A percentile compares a stretch with the other conserved stretches of the same genome.
phyloP scores from a whole-genome alignment of 2,888 invertebrate genomes.

The Caenorhabditis sp. region DNA sequence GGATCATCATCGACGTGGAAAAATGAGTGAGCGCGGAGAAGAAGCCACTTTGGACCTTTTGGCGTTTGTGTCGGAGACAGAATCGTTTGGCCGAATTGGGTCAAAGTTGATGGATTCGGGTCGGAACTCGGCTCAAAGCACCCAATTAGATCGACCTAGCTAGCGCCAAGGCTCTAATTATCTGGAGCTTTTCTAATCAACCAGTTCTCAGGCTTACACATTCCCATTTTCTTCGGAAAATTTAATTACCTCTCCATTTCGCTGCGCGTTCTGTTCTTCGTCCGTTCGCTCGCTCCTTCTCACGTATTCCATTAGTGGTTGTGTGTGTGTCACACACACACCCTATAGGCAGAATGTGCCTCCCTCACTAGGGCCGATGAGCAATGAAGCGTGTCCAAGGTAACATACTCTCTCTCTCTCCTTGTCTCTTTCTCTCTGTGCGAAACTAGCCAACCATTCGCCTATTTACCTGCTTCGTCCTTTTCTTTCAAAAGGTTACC shows the following conservation, averaged over 20 bases:
- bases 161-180: no score
- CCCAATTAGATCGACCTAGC: no score
- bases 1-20: not conserved
- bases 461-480: conserved; percentile 9
- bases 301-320: not conserved
- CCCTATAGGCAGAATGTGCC: not conserved
- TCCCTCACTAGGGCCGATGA: not conserved
- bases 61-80: not conserved
- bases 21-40: no score
- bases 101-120: no score
- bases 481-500: not conserved
- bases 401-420: conserved; percentile 22
- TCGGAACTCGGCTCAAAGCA: no score
- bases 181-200: no score
- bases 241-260: conserved; percentile 12
- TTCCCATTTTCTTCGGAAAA: no score
- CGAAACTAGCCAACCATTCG: no score
- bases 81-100: conserved; percentile 12
- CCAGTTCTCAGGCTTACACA: no score
- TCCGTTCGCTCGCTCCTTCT: not conserved
- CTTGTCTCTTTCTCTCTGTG: conserved; percentile 9
- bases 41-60: not conserved
- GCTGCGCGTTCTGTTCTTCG: not conserved
- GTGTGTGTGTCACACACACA: not conserved
- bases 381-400: conserved; percentile 43